These are phyloP conservation scores for Glandiceps talaboti DNA, from an alignment of 53 echinoderm and acorn worm species.

Conservation along the genomic window DNA sequence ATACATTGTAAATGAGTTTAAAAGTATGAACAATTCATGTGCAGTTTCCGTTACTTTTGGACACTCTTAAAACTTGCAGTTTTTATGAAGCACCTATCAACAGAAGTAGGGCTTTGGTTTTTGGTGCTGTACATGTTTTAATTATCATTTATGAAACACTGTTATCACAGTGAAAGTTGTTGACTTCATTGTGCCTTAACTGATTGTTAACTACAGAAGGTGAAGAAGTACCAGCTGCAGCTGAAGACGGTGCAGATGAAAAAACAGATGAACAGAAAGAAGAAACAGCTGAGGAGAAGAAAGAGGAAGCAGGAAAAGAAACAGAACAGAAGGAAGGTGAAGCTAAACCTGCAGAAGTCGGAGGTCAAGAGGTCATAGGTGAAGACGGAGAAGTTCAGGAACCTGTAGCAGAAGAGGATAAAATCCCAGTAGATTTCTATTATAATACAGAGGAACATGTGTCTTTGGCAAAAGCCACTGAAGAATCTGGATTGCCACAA, in stretches of 20 bases:
- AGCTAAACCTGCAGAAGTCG: neutral
- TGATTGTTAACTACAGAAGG: no score
- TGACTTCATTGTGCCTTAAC: no score
- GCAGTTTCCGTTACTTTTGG: no score
- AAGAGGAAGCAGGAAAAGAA: neutral
- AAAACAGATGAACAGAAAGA: neutral
- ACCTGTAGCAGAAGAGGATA: constrained; percentile 32
- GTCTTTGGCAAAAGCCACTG: constrained; percentile 47
- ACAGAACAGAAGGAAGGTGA: neutral
- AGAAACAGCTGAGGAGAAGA: neutral
- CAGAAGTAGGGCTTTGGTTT: no score
- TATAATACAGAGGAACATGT: constrained; percentile 66
- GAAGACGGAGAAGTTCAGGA: constrained; percentile 1
- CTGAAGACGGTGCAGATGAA: neutral
- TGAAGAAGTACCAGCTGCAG: no score
- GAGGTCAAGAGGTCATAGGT: constrained; percentile 6
- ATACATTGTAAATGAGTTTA: no score
- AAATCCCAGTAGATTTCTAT: constrained; percentile 60
- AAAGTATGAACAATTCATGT: no score
- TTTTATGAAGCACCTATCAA: no score
- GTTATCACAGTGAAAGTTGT: no score
- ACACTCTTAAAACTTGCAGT: no score
- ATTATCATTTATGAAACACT: no score
- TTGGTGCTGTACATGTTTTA: no score
- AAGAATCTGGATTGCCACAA: constrained; percentile 68